A percentile compares a stretch with the other conserved stretches of the same genome.
Evolutionary conservation across 2,113 vertebrate species (phyloP).

Genomic region (Dasyornis broadbenti): DNA sequence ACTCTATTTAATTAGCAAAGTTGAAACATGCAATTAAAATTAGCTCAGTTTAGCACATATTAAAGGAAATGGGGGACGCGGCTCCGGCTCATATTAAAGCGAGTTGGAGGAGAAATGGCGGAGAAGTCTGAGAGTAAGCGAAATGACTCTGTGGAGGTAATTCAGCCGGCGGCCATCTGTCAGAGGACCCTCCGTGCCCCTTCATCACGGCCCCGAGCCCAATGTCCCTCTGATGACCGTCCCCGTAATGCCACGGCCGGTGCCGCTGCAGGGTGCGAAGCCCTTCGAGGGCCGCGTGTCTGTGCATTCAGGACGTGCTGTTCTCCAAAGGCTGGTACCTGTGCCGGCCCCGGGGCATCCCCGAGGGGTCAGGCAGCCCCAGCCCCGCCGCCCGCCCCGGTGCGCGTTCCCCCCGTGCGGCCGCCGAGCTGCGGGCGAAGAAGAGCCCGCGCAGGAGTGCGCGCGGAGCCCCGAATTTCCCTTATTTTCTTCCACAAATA

Average conservation of each 20-base stretch:
- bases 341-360: not conserved
- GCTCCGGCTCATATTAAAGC: not conserved
- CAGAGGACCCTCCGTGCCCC: not conserved
- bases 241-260: not conserved
- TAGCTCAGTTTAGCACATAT: slow-evolving; percentile 68
- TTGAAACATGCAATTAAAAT: slow-evolving; percentile 75
- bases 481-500: not conserved
- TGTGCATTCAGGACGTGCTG: accelerated
- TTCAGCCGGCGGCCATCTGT: not conserved
- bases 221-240: not conserved
- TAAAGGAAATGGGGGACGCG: slow-evolving; percentile 41
- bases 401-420: not conserved
- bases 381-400: no score
- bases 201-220: not conserved
- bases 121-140: not conserved
- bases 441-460: not conserved
- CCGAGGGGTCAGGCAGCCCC: not conserved
- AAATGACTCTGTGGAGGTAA: not conserved
- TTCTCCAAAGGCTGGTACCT: not conserved
- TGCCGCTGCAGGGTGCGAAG: not conserved
- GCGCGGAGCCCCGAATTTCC: not conserved
- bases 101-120: slow-evolving; percentile 28
- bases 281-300: accelerated
- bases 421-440: not conserved
- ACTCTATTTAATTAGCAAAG: slow-evolving; percentile 85